Evolutionary conservation across 2,113 vertebrate genomes (phyloP).

Genomic region (Gymnarchus niloticus): DNA sequence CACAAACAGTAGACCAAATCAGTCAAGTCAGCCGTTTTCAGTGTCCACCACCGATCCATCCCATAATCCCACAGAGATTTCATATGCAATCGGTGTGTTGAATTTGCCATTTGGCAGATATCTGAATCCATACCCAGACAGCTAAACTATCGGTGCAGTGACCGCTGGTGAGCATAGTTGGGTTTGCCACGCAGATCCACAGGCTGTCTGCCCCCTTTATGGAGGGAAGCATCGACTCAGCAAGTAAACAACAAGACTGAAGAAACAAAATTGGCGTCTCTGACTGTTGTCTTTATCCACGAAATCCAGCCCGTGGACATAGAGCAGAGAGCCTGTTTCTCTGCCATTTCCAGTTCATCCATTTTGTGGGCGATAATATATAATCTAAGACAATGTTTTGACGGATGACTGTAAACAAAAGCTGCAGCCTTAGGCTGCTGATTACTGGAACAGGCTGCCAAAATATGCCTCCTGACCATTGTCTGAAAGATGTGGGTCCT

Average conservation of each 20-base stretch:
- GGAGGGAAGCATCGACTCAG: not conserved
- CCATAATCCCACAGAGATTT: not conserved
- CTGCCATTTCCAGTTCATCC: not conserved
- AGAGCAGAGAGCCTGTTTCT: not conserved
- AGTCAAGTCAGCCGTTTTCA: not conserved
- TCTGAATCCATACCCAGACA: not conserved
- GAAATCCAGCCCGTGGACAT: not conserved
- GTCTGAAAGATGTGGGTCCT: not conserved
- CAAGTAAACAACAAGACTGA: not conserved
- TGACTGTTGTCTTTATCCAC: not conserved
- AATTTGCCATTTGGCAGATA: not conserved
- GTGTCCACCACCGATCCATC: not conserved
- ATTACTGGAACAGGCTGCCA: not conserved
- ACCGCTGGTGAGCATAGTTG: no score
- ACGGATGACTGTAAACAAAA: not conserved
- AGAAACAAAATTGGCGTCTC: not conserved
- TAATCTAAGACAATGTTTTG: constrained; percentile 4
- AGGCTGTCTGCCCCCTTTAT: no score
- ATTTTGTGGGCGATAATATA: constrained; percentile 13
- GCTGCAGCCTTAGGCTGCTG: not conserved
- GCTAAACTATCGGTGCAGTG: not conserved
- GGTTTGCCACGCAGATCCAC: no score
- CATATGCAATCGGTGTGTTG: not conserved
- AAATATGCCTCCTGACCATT: not conserved
- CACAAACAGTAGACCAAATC: no score